Evolutionary conservation across 2,888 invertebrate species (phyloP), one percentile per base, ranked within the genome.

Genomic region (Nemoura dubitans): DNA sequence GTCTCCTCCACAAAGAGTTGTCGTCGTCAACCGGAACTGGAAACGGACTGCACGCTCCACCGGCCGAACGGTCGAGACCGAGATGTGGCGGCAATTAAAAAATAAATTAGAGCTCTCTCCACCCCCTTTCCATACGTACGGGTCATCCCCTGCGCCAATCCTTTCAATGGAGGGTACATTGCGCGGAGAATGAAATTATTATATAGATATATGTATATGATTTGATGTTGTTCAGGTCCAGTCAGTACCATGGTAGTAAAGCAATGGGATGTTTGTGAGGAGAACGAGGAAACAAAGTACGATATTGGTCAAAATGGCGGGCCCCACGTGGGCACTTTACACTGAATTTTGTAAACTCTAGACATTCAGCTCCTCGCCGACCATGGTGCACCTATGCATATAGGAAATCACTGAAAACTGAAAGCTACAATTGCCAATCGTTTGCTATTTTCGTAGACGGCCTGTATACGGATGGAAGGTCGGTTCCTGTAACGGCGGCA

Each of bases 31-130:
- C 86, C 87, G 87, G 87, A 87, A 87, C 87, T 86, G 86, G 86
- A 86, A 86, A 14, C 59, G 59, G 21, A 59, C 59, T n/a, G n/a
- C 21, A 59, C 59, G 59, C 59, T 83, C 82, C 86, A 84, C 80
- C 86, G 83, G 36, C 36, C 36, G 76, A 76, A 82, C 85, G 82
- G 86, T 87, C 16, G 59, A 59, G 16, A 30, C 86, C 83, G 86
- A 87, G 87, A 87, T 86, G 85, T 77, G 83, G 87, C 77, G 36
- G 87, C 87, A 86, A 87, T 87, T 87, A 87, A 87, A 87, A 87
- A 87, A 87, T 87, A 87, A 87, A 87, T 87, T 87, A 87, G 87
- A 86, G 85, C 87, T 76, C 85, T 14, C 59, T 14, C 10, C 59
- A 2, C 59, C 59, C 14, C 59, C 6, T 10, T 21, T 21, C 59